Percentiles rank a stretch among this genome's conserved stretches.
phyloP scores from a whole-genome alignment of 2,888 invertebrate genomes.

The Campopleginae sp. region DNA sequence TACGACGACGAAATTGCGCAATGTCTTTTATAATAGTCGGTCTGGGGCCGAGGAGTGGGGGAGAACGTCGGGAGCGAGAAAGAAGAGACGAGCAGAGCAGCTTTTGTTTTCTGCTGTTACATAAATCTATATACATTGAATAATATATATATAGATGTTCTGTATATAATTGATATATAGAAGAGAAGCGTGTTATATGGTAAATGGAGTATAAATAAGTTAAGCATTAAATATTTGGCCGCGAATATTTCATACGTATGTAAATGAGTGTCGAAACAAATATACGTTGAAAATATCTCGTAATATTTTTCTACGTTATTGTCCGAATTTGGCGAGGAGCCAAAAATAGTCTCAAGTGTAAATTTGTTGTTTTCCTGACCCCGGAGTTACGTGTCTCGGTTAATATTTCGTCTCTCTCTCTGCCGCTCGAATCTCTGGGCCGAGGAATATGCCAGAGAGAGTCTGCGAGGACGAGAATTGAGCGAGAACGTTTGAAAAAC shows the following conservation, averaged over 20 bases:
- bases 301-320: slow-evolving; percentile 20
- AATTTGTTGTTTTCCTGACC: slow-evolving; percentile 38
- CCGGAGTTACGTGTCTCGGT: slow-evolving; percentile 5
- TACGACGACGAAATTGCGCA: slow-evolving; percentile 74
- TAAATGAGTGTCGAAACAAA: not conserved
- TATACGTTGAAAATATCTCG: not conserved
- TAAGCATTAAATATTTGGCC: not conserved
- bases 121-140: not conserved
- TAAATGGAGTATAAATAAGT: not conserved
- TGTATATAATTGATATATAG: not conserved
- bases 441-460: not conserved
- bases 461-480: not conserved
- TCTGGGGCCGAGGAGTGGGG: slow-evolving; percentile 31
- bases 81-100: not conserved
- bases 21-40: slow-evolving; percentile 76
- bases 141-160: not conserved
- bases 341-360: slow-evolving; percentile 20
- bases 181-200: not conserved
- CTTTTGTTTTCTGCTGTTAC: slow-evolving; percentile 1
- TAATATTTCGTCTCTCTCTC: not conserved
- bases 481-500: not conserved
- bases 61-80: slow-evolving; percentile 18
- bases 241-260: not conserved
- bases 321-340: slow-evolving; percentile 22
- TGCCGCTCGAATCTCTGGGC: not conserved